Conservation (phyloP, 2,113 vertebrate genomes). For the Syrrhaptes paradoxus region DNA sequence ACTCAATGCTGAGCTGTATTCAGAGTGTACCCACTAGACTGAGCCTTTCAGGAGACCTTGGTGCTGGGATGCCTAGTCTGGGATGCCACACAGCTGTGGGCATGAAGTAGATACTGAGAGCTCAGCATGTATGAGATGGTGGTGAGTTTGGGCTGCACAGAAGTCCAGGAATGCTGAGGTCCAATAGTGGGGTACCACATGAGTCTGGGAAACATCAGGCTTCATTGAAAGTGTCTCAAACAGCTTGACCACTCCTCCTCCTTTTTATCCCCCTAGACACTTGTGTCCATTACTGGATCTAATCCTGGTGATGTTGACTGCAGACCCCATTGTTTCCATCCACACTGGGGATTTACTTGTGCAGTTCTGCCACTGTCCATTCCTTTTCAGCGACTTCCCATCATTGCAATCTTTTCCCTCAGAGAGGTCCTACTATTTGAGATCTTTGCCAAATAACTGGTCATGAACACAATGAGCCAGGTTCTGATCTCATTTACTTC, state of each 20-base stretch:
- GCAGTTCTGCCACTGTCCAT: background rate
- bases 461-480: background rate
- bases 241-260: background rate
- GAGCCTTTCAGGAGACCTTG: background rate
- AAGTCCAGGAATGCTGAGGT: background rate
- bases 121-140: background rate
- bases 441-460: background rate
- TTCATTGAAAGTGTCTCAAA: background rate
- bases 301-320: background rate
- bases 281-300: background rate
- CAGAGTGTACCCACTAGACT: background rate
- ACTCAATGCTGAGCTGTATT: background rate
- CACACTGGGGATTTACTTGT: background rate
- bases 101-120: background rate
- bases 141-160: background rate
- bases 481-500: slow-evolving; percentile 5
- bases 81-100: background rate
- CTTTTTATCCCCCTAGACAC: fast-evolving
- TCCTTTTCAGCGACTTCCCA: background rate
- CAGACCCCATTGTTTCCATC: background rate
- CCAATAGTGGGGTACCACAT: background rate
- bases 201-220: background rate
- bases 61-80: background rate
- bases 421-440: background rate
- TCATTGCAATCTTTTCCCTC: background rate